Conservation (phyloP, 1,140 invertebrate species). For the Tetragnatha versicolor region DNA sequence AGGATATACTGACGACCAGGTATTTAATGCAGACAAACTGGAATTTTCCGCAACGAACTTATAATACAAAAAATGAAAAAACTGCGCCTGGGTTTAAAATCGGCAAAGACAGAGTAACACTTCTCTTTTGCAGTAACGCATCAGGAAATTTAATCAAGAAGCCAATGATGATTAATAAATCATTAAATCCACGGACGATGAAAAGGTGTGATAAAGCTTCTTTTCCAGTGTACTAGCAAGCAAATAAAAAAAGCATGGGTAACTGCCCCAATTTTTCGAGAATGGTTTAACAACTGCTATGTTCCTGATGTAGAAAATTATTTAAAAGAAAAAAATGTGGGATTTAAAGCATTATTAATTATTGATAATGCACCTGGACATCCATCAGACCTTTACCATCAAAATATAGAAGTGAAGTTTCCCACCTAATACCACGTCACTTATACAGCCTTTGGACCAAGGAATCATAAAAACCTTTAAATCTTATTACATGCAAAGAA, state of each 20-base stretch:
- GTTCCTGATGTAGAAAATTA: conserved; percentile 30
- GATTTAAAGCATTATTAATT: conserved; percentile 55
- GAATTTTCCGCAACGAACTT: conserved; percentile 63
- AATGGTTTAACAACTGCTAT: conserved; percentile 60
- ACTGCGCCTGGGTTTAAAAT: conserved; percentile 63
- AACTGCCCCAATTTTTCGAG: conserved; percentile 62
- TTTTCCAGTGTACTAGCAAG: conserved; percentile 64
- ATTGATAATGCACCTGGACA: conserved; percentile 56
- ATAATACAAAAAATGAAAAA: conserved; percentile 63
- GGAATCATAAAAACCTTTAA: conserved; percentile 58
- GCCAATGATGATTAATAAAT: conserved; percentile 64
- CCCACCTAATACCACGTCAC: conserved; percentile 44
- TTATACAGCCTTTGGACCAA: conserved; percentile 59
- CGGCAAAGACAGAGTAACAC: conserved; percentile 65
- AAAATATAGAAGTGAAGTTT: conserved; percentile 52
- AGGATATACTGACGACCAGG: conserved; percentile 62
- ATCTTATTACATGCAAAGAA: conserved; percentile 48
- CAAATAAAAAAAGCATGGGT: conserved; percentile 65
- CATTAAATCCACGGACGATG: conserved; percentile 60
- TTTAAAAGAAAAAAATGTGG: conserved; percentile 48
- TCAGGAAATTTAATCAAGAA: conserved; percentile 64
- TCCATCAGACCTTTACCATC: conserved; percentile 36
- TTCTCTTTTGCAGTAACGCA: conserved; percentile 64
- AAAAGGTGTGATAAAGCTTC: conserved; percentile 62
- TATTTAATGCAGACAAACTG: conserved; percentile 65